Evolutionary conservation across 2,888 invertebrate species (phyloP), one percentile per base, ranked within the genome.

Genomic region (Bombyx huttoni): DNA sequence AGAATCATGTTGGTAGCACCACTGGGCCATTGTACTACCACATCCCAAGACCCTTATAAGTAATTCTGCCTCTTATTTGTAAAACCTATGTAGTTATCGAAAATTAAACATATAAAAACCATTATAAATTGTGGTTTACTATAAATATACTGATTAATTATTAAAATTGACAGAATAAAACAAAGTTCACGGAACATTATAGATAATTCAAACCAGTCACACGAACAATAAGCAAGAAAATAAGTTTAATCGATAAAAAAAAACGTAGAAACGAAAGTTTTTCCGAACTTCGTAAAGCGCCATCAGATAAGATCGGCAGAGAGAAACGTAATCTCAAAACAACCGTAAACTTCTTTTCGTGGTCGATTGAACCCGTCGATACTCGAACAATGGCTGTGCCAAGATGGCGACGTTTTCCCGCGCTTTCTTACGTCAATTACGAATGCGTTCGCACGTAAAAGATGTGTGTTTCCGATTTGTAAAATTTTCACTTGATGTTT

Each of bases 351-450:
- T 62, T 73, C 73, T 70, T 67, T 65, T 61, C 62, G 54, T 60
- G 61, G 59, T 63, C 73, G 65, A 74, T 72, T 72, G 68, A 70
- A 65, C 68, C 52, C 63, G 54, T 60, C 59, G 67, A 64, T 67
- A 68, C 40, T 40, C 40, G 40, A 40, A 40, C 68, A 70, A 70
- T 65, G 60, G 62, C 53, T 53, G 57, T 64, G 59, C 61, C 65
- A 70, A 73, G 64, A 74, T 73, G 75, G 73, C 69, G 59, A 61
- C 54, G 40, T 47, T 61, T 68, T 70, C 75, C 72, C 75, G 68
- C 70, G 70, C 67, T 69, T 68, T 74, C 70, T 65, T 50, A 14
- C 12, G 48, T 46, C 24, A 45, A 9, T 12, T 24, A 24, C 24
- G 49, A 9, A 50, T 8, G 24, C 24, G 46, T 46, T 46, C 10